A percentile compares a stretch with the other conserved stretches of the same genome.
phyloP scores from a whole-genome alignment of 2,113 vertebrate genomes.

The Amia ocellicauda region DNA sequence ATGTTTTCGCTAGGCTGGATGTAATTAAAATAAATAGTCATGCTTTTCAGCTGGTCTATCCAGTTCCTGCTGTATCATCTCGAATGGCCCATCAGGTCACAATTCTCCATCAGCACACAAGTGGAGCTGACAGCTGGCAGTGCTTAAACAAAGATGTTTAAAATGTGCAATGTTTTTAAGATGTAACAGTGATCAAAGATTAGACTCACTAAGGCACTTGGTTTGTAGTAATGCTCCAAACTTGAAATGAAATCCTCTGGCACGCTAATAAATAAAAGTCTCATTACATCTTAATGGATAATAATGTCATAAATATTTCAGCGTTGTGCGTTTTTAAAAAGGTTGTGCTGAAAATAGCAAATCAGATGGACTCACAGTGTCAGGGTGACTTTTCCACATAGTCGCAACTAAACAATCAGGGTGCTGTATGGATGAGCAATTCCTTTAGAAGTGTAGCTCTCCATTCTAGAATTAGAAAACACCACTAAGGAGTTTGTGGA shows the following conservation, averaged over 20 bases:
- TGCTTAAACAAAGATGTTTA: constrained; percentile 2
- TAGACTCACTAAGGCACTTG: constrained; percentile 5
- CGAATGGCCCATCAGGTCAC: not conserved
- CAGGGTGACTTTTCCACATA: not conserved
- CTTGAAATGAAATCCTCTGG: constrained; percentile 15
- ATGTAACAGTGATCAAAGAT: constrained; percentile 11
- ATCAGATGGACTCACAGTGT: not conserved
- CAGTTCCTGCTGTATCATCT: not conserved
- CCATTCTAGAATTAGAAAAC: constrained; percentile 22
- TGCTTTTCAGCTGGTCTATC: not conserved
- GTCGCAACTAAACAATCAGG: not conserved
- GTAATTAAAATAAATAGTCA: not conserved
- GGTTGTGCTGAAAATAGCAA: not conserved
- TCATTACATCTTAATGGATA: constrained; percentile 14
- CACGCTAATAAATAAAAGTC: constrained; percentile 11
- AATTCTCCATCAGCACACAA: not conserved
- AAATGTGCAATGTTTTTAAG: not conserved
- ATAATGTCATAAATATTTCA: constrained; percentile 2
- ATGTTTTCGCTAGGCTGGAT: not conserved
- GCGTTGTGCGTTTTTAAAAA: constrained; percentile 1
- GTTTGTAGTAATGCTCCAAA: not conserved
- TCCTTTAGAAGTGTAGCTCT: not conserved
- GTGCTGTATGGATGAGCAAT: not conserved
- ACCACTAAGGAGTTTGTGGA: constrained; percentile 13
- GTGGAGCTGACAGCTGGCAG: not conserved